These are phyloP conservation scores for Hanleya hanleyi DNA, from an alignment of 2,888 invertebrate species.

Conservation along the genomic window DNA sequence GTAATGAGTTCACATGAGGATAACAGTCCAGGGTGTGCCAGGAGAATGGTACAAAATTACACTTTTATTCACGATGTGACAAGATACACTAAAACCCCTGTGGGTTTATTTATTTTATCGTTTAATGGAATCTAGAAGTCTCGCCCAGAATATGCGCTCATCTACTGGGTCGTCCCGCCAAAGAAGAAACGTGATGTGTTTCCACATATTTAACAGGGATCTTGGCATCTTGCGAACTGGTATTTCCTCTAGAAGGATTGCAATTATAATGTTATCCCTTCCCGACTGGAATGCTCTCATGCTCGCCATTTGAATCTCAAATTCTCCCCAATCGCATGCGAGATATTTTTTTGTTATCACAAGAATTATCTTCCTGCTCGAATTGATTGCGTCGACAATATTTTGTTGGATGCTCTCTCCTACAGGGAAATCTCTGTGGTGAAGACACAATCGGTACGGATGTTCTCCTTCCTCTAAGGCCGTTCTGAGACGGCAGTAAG, in stretches of 20 bases:
- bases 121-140: not conserved
- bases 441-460: not conserved
- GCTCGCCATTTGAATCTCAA: conserved; percentile 12
- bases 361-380: not conserved
- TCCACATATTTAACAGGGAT: not conserved
- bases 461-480: not conserved
- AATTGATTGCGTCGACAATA: not conserved
- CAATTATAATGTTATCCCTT: not conserved
- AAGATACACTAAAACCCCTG: too few relatives aligned
- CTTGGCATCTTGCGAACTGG: not conserved
- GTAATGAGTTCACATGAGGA: too few relatives aligned
- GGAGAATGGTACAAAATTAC: too few relatives aligned
- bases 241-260: conserved; percentile 1
- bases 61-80: too few relatives aligned
- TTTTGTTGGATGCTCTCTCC: conserved; percentile 4
- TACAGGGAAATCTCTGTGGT: not conserved
- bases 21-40: too few relatives aligned
- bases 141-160: not conserved
- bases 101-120: too few relatives aligned
- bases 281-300: not conserved
- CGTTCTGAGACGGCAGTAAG: not conserved
- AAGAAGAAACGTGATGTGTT: not conserved
- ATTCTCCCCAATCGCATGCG: not conserved
- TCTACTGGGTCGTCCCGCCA: not conserved
- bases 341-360: not conserved